Evolutionary conservation across 2,888 invertebrate species (phyloP), one percentile per base, ranked within the genome.

Genomic region (Cephus runcator): DNA sequence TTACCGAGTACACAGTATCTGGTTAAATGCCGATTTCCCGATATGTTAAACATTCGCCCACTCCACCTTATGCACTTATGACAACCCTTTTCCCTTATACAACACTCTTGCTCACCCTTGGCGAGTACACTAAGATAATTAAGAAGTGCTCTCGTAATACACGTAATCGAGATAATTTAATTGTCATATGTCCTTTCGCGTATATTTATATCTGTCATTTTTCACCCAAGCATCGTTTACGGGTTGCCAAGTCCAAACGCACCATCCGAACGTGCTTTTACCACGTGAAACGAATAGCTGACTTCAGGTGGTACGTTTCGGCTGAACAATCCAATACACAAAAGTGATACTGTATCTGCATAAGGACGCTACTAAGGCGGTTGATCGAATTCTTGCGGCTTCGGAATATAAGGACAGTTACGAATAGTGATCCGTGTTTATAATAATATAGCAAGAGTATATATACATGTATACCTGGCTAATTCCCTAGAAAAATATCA

Each of bases 401-500:
- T 23, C 9, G 15, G 9, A 56, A 56, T 6, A 56, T 56, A 56
- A 56, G 56, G 9, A 56, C 2, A 23, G 56, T 23, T 56, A 23
- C 23, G 1, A 56, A 56, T 23, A 2, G 56, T 56, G 56, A 56
- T 56, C 23, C 56, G 56, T 56, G 23, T 56, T 23, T 56, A 23
- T 56, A 56, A 56, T 56, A 56, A 56, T 3, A 23, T 23, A 23
- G 23, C 56, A 23, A 56, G 56, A 56, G 56, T 56, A 56, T 56
- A 56, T 56, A 56, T 56, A 56, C 23, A 56, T 34, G 71, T 73
- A 75, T 36, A 78, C 73, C 75, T 76, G 79, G 69, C 71, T 83
- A 81, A 84, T 82, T 77, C 84, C 77, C 40, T 71, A 73, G 82
- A 83, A 83, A 80, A 83, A 84, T 83, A 82, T 77, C 75, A 80